Percentiles rank a stretch among this genome's conserved stretches.
phyloP scores from a whole-genome alignment of 2,113 vertebrate genomes.

The Jaculus jaculus region DNA sequence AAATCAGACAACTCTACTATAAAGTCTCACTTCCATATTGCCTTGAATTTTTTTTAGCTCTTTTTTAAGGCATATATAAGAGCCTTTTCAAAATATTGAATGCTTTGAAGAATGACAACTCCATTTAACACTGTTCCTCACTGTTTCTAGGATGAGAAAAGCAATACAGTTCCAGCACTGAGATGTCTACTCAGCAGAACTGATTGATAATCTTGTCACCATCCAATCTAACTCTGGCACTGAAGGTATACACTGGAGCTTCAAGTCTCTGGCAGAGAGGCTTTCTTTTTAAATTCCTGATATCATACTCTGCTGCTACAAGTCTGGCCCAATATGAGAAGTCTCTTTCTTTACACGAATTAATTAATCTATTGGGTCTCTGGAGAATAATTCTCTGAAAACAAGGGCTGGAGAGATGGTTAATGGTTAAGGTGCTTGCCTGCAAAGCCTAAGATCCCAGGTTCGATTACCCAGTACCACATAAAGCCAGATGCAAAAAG shows the following conservation, averaged over 20 bases:
- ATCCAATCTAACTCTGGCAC: slow-evolving; percentile 15
- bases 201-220: neutral
- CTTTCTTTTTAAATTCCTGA: slow-evolving; percentile 69
- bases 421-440: no score
- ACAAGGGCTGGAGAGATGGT: no score
- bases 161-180: neutral
- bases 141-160: neutral
- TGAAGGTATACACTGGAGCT: neutral
- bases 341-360: slow-evolving; percentile 55
- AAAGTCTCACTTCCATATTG: neutral
- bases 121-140: neutral
- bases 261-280: slow-evolving; percentile 14
- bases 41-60: slow-evolving; percentile 3
- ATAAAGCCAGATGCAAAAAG: no score
- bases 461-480: no score
- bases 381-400: slow-evolving; percentile 63
- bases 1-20: neutral
- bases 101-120: slow-evolving; percentile 11
- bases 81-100: neutral
- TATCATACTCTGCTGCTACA: slow-evolving; percentile 37
- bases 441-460: no score
- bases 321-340: slow-evolving; percentile 60
- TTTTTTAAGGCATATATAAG: neutral
- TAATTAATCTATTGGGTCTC: slow-evolving; percentile 59
- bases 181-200: slow-evolving; percentile 25